phyloP scores from a whole-genome alignment of 2,797 vertebrate species.

The Sebastes taczanowskii region DNA sequence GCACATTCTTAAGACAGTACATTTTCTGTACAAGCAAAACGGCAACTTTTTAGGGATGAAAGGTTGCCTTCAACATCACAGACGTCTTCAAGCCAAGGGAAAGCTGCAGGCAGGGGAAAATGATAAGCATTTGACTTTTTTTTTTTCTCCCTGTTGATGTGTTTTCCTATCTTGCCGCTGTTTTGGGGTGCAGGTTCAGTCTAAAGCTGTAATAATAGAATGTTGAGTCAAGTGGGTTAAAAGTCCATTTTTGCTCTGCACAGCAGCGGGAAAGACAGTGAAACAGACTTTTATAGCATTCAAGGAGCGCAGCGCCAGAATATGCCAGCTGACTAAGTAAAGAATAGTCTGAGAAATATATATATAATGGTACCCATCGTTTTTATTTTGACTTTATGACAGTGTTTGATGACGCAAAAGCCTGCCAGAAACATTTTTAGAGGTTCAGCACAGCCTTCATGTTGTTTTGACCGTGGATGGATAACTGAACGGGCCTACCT shows the following conservation, averaged over 20 bases:
- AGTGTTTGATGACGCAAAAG: constrained; percentile 34
- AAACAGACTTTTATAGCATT: constrained; percentile 12
- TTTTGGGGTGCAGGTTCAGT: constrained; percentile 26
- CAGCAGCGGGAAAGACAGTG: constrained; percentile 11
- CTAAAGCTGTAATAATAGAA: constrained; percentile 33
- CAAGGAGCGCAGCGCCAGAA: not conserved
- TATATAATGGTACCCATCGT: constrained; percentile 1
- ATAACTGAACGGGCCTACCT: not conserved
- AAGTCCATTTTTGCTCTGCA: constrained; percentile 22
- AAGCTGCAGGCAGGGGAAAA: constrained; percentile 20
- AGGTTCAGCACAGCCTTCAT: not conserved
- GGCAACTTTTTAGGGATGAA: constrained; percentile 47
- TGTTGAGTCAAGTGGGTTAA: constrained; percentile 43
- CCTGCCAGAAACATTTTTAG: constrained; percentile 27
- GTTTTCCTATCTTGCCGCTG: constrained; percentile 18
- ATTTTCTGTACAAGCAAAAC: constrained; percentile 34
- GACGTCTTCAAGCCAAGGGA: constrained; percentile 21
- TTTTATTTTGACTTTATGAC: constrained; percentile 31
- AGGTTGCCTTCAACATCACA: constrained; percentile 48
- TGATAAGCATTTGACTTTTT: constrained; percentile 35
- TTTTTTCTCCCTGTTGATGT: not conserved
- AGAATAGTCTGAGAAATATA: constrained; percentile 18
- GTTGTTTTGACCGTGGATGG: not conserved
- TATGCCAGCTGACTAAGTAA: constrained; percentile 33
- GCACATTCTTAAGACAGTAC: constrained; percentile 22